Evolutionary conservation across 2,113 vertebrate species (phyloP).

Genomic region (Paramormyrops kingsleyae): DNA sequence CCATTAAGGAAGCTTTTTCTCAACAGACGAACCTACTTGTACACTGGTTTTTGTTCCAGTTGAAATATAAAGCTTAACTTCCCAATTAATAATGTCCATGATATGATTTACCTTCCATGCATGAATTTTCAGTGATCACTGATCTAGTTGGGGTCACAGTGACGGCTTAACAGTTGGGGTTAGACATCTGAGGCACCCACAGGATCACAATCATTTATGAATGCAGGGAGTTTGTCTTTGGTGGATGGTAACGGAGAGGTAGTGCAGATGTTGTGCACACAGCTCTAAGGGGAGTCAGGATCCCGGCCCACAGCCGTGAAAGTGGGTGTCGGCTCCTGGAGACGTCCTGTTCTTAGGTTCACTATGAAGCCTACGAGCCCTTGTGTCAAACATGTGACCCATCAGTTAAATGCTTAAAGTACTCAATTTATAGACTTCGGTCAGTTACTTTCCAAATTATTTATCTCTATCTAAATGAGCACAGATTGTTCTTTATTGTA

Average conservation of each 20-base stretch:
- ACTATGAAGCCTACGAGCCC: not conserved
- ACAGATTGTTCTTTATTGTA: not conserved
- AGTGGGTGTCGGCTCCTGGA: not conserved
- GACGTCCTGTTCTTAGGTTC: not conserved
- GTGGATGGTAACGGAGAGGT: not conserved
- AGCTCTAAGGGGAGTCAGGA: not conserved
- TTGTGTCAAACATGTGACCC: not conserved
- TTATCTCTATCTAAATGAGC: not conserved
- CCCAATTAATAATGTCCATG: not conserved
- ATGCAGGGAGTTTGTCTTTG: not conserved
- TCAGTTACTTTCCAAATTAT: not conserved
- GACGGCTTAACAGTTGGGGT: not conserved
- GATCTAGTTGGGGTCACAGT: not conserved
- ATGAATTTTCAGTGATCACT: not conserved
- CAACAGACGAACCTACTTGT: not conserved
- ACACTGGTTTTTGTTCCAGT: not conserved
- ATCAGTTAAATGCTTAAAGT: not conserved
- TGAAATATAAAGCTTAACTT: not conserved
- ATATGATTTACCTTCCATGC: not conserved
- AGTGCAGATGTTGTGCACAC: not conserved
- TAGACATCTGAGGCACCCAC: not conserved
- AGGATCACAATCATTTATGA: not conserved
- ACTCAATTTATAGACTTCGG: not conserved
- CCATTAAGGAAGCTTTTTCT: not conserved
- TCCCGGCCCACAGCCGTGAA: not conserved